Base-by-base conservation (phyloP, 2,888 invertebrate genomes). In the Eledona agricola region DNA sequence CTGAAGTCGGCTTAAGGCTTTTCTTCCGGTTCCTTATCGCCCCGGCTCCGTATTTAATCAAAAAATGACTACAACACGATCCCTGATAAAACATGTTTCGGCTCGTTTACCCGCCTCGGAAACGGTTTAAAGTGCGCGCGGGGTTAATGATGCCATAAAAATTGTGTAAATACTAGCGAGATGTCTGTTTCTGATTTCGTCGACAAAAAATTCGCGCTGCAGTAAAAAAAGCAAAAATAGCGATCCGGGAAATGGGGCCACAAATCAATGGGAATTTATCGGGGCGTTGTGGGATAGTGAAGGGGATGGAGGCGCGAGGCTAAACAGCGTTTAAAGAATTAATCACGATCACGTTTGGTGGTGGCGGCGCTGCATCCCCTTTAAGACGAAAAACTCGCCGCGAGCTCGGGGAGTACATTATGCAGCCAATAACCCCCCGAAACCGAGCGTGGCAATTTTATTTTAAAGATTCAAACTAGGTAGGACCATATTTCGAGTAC, bases 401-500 rank as follows among this genome's bases (percentile, higher is more conserved):
- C 54, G 51, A 54, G 59, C 61, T 57, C 38, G 51, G 58, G 43
- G 19, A 37, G 28, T 55, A 58, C 51, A 55, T 57, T 59, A 55
- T 59, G 47, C 52, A 61, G 52, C 54, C 61, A 54, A 57, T 61
- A 59, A 59, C 61, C 59, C 45, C 51, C 43, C 38, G 54, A 55
- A 60, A 59, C 60, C 55, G 56, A 60, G 45, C 59, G 49, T 55
- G 59, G 57, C 57, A 57, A 60, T 63, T 59, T 61, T 59, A 60
- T 61, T 63, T 62, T 58, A 65, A 60, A 65, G 58, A 62, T 64
- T 64, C 61, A 64, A 57, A 60, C 55, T 58, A 57, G 57, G 60
- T 60, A 53, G 51, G 55, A 52, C 60, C 62, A 60, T 58, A 64
- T 63, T 64, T 64, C 55, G 63, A 47, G 37, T 52, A 56, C 56